Evolutionary conservation across 2,888 invertebrate genomes (phyloP), one percentile per base, ranked within the genome.

Genomic region (Cryptops parisi): DNA sequence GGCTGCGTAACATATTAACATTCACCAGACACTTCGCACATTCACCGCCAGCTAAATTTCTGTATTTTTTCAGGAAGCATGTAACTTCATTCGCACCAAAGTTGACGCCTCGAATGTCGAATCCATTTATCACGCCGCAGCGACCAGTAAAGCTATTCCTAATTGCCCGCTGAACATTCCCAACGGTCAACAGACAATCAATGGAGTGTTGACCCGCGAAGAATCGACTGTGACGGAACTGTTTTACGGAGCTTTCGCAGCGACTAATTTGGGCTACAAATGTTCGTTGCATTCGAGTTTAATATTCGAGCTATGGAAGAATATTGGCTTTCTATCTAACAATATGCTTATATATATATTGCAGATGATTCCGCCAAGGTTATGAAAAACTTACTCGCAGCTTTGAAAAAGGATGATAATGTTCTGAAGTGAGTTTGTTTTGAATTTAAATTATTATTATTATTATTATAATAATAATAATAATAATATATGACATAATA

Each of bases 381-480:
- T n/a, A n/a, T n/a, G n/a, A n/a, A n/a, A n/a, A 33, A 15, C 33
- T 33, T 33, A 41, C 43, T 41, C 19, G 43, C 80, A 55, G 72
- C 81, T 57, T 69, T 93, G 57, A 90, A 88, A 67, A 84, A 84
- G 62, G 91, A 93, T 70, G 88, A 89, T 63, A 80, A 81, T 56
- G 73, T 82, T 21, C 72, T 75, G 43, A 81, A 79, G 81, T 82
- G 67, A 72, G 73, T 68, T 27, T 19, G 21, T 21, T 17, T n/a
- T 2, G 23, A 3, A 1, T 23, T 15, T 22, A 5, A 12, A 41
- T 43, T 23, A 24, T n/a, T n/a, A n/a, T n/a, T n/a, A n/a, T n/a
- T n/a, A n/a, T n/a, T n/a, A n/a, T n/a, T n/a, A n/a, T n/a, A n/a
- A n/a, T n/a, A n/a, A n/a, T n/a, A n/a, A n/a, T n/a, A n/a, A n/a